Evolutionary conservation across 2,888 invertebrate species (phyloP).

Genomic region (Alcis repandata): DNA sequence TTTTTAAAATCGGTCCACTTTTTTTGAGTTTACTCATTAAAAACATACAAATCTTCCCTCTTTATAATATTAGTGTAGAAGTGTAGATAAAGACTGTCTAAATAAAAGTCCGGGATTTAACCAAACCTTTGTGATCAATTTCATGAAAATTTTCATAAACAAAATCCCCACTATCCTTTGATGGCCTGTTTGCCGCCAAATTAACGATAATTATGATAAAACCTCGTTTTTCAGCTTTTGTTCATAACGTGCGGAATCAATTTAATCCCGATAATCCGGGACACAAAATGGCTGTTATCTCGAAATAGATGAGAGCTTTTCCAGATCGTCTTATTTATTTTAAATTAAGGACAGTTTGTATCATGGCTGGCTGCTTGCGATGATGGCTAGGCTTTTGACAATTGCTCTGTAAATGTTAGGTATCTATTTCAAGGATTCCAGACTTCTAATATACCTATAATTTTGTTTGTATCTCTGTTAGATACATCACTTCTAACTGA

Average conservation of each 20-base stretch:
- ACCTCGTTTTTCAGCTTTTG: slow-evolving; percentile 50
- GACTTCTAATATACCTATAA: too few species aligned
- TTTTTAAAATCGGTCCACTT: too few species aligned
- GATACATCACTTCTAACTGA: too few species aligned
- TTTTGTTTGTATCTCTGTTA: too few species aligned
- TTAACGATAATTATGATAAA: slow-evolving; percentile 51
- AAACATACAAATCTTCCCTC: too few species aligned
- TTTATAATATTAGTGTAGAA: background rate
- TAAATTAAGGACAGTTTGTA: slow-evolving; percentile 53
- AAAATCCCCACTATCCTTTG: slow-evolving; percentile 13
- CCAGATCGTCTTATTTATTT: slow-evolving; percentile 58
- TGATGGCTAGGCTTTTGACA: slow-evolving; percentile 22
- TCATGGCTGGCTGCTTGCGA: slow-evolving; percentile 41
- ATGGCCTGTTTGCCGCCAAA: slow-evolving; percentile 33
- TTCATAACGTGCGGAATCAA: slow-evolving; percentile 53
- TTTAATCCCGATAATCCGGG: slow-evolving; percentile 61
- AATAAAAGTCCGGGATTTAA: background rate
- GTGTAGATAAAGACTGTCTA: too few species aligned
- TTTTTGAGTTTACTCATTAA: too few species aligned
- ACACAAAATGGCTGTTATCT: slow-evolving; percentile 58
- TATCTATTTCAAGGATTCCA: too few species aligned
- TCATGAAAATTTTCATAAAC: slow-evolving; percentile 4
- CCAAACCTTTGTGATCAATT: background rate
- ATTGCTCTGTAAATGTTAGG: slow-evolving; percentile 16
- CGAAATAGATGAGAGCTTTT: slow-evolving; percentile 61